phyloP scores from a whole-genome alignment of 1,140 invertebrate genomes.

The Drosophila bipectinata region DNA sequence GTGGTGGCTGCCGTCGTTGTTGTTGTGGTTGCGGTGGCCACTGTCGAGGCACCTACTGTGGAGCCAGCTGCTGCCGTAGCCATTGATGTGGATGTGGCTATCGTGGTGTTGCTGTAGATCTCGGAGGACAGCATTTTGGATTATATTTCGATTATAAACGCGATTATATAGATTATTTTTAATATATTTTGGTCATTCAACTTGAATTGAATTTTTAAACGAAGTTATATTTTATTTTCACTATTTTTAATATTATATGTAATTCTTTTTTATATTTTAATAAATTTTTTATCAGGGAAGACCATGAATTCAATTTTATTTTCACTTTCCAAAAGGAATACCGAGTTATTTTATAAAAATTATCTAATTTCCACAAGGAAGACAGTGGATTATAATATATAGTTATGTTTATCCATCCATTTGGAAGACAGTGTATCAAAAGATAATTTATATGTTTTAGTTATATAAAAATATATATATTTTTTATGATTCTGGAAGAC shows the following conservation, averaged over 20 bases:
- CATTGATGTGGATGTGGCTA: slow-evolving; percentile 35
- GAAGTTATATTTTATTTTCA: background rate
- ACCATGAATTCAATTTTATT: background rate
- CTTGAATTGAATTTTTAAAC: background rate
- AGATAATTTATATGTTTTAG: slow-evolving; percentile 16
- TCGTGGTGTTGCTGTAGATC: slow-evolving; percentile 62
- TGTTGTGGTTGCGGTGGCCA: slow-evolving; percentile 24
- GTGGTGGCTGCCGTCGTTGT: slow-evolving; percentile 39
- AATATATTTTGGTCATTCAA: background rate
- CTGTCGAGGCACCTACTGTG: slow-evolving; percentile 19
- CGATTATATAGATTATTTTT: background rate
- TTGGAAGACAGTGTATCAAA: slow-evolving; percentile 39
- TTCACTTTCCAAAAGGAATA: slow-evolving; percentile 6
- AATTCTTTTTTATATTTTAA: no score
- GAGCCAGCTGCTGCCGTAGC: slow-evolving; percentile 22
- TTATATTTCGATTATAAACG: background rate
- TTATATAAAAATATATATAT: slow-evolving; percentile 50
- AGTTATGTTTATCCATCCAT: slow-evolving; percentile 28
- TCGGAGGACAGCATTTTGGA: slow-evolving; percentile 68
- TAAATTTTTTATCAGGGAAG: background rate
- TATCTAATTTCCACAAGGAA: slow-evolving; percentile 23
- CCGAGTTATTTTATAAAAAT: slow-evolving; percentile 4
- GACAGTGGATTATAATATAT: slow-evolving; percentile 34
- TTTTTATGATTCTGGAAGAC: slow-evolving; percentile 57
- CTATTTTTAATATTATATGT: no score